phyloP scores from a whole-genome alignment of 2,888 invertebrate genomes.

The Sesia apiformis region DNA sequence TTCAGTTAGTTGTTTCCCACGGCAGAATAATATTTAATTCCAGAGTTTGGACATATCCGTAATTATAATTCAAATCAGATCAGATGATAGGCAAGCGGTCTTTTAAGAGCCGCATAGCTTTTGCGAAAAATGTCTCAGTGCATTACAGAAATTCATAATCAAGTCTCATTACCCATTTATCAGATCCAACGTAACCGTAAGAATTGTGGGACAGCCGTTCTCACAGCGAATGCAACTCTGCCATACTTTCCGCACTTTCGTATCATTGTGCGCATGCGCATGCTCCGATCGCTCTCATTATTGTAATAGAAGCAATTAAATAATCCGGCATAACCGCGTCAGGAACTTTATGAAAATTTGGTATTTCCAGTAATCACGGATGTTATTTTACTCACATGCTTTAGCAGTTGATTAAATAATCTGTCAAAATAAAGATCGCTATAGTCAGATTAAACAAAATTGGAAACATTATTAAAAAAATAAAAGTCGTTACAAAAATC shows the following conservation, averaged over 20 bases:
- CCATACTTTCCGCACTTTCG: conserved; percentile 9
- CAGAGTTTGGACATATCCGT: no score
- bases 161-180: conserved; percentile 5
- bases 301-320: conserved; percentile 11
- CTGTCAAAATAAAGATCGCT: no score
- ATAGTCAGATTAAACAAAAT: no score
- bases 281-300: conserved; percentile 14
- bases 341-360: neutral
- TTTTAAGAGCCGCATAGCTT: no score
- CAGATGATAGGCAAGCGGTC: no score
- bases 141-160: neutral
- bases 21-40: no score
- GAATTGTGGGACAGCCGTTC: conserved; percentile 8
- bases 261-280: conserved; percentile 6
- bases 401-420: no score
- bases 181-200: neutral
- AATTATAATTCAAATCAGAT: no score
- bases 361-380: neutral
- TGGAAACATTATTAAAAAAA: no score
- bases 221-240: conserved; percentile 6
- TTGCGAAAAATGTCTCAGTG: neutral
- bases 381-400: no score
- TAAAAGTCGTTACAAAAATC: no score
- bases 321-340: neutral
- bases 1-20: no score